phyloP scores from a whole-genome alignment of 53 echinoderm and acorn worm species.

The Echinarachnius parma region DNA sequence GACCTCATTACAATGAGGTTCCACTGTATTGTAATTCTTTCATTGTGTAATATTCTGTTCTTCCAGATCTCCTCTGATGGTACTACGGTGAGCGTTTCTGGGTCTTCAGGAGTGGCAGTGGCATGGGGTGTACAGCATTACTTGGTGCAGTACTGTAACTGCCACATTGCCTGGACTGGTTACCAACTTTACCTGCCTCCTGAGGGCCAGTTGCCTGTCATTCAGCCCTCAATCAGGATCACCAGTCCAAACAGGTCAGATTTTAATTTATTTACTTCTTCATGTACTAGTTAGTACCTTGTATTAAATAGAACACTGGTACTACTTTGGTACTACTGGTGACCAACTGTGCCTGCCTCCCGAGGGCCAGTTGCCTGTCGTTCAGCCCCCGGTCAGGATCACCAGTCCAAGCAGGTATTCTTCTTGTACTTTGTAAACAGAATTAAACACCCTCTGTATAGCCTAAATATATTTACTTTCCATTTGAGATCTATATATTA shows the following conservation, averaged over 20 bases:
- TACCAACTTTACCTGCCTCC: slow-evolving; percentile 65
- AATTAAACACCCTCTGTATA: too few relatives aligned
- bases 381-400: neutral
- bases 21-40: too few relatives aligned
- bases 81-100: slow-evolving; percentile 55
- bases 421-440: too few relatives aligned
- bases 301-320: too few relatives aligned
- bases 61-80: slow-evolving; percentile 66
- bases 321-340: too few relatives aligned
- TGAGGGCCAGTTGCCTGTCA: slow-evolving; percentile 41
- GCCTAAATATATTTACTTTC: too few relatives aligned
- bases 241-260: slow-evolving; percentile 67
- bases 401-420: neutral
- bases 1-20: too few relatives aligned
- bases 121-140: slow-evolving; percentile 79
- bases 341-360: too few relatives aligned
- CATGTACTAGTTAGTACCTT: too few relatives aligned
- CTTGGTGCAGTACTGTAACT: slow-evolving; percentile 67
- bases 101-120: slow-evolving; percentile 79
- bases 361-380: too few relatives aligned
- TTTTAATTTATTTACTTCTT: neutral
- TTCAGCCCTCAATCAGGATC: slow-evolving; percentile 43
- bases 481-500: too few relatives aligned
- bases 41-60: neutral
- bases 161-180: slow-evolving; percentile 86